A percentile compares a stretch with the other conserved stretches of the same genome.
Evolutionary conservation across 2,888 invertebrate genomes (phyloP).

Genomic region (Fragum whitleyi): DNA sequence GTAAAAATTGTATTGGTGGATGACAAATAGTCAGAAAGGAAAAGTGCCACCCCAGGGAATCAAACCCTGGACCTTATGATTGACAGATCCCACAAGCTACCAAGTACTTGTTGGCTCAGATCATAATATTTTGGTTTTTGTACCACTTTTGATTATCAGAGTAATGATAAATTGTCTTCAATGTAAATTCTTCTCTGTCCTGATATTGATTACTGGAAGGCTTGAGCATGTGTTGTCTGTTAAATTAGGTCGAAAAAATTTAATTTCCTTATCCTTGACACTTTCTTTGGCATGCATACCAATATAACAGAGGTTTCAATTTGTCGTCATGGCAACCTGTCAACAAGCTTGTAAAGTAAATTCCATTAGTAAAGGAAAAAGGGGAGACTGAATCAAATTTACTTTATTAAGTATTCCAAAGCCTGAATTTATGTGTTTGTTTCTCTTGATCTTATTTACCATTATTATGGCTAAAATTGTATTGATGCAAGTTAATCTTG

Average conservation of each 20-base stretch:
- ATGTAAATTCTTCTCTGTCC: not conserved
- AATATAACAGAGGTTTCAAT: slow-evolving; percentile 17
- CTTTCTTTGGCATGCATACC: slow-evolving; percentile 19
- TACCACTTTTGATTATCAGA: too few relatives aligned
- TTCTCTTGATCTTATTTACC: not conserved
- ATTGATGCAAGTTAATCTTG: too few relatives aligned
- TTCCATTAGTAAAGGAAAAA: slow-evolving; percentile 16
- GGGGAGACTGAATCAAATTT: not conserved
- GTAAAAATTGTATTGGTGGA: too few relatives aligned
- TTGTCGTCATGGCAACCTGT: slow-evolving; percentile 21
- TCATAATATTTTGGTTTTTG: too few relatives aligned
- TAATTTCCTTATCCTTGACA: slow-evolving; percentile 28
- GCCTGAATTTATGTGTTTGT: too few relatives aligned
- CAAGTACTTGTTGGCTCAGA: too few relatives aligned
- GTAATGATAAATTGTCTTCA: not conserved
- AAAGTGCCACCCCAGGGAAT: too few relatives aligned
- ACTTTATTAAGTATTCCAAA: not conserved
- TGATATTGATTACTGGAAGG: not conserved
- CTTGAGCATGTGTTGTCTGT: slow-evolving; percentile 11
- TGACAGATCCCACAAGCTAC: too few relatives aligned
- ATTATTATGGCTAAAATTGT: not conserved
- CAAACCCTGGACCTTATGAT: too few relatives aligned
- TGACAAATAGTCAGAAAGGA: too few relatives aligned
- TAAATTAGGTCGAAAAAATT: slow-evolving; percentile 23
- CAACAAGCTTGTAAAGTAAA: slow-evolving; percentile 26